Evolutionary conservation across 2,113 vertebrate species (phyloP).

Genomic region (Limnothrissa miodon): DNA sequence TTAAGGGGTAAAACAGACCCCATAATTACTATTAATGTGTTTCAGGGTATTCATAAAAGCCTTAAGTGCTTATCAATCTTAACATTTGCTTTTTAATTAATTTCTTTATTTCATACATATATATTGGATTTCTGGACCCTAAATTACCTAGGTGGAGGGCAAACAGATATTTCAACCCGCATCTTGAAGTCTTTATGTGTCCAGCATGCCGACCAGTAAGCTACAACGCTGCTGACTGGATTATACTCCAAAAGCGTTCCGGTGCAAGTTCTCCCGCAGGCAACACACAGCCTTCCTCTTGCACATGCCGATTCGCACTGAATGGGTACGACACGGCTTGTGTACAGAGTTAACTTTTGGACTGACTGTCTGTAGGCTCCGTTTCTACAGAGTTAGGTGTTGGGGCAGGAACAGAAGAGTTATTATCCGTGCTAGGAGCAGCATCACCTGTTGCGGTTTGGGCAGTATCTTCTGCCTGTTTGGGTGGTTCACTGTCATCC

Average conservation of each 20-base stretch:
- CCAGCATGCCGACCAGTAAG: neutral
- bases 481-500: constrained; percentile 74
- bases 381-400: constrained; percentile 35
- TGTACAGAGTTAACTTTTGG: constrained; percentile 56
- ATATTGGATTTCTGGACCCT: neutral
- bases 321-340: neutral
- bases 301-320: neutral
- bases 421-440: constrained; percentile 12
- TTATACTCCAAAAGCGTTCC: neutral
- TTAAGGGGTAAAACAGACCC: neutral
- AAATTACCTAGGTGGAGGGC: neutral
- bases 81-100: neutral
- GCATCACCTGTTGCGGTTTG: constrained; percentile 31
- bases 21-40: neutral
- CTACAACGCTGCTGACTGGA: neutral
- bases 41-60: neutral
- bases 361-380: constrained; percentile 51
- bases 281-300: neutral
- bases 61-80: neutral
- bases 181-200: neutral
- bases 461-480: constrained; percentile 25
- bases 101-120: neutral
- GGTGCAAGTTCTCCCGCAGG: neutral
- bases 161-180: neutral
- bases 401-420: constrained; percentile 29